Conservation (phyloP, 23 tunicate genomes). For the Clavelina lepadiformis region DNA sequence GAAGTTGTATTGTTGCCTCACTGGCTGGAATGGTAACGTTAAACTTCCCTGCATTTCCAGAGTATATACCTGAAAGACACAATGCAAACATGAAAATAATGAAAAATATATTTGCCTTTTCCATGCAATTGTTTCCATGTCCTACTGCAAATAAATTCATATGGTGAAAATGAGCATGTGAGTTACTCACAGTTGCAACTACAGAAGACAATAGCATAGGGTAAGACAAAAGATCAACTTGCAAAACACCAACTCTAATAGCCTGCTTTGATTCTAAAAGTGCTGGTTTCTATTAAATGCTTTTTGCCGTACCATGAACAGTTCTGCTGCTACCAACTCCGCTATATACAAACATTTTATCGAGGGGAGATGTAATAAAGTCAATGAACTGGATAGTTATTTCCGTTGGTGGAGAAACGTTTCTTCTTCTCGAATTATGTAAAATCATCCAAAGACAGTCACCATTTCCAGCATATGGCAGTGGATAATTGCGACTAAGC, state of each 20-base stretch:
- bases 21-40: slow-evolving; percentile 33
- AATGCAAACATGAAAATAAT: neutral
- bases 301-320: slow-evolving; percentile 34
- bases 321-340: slow-evolving; percentile 38
- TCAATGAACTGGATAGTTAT: slow-evolving; percentile 41
- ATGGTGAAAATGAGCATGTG: too few relatives aligned
- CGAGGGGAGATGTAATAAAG: slow-evolving; percentile 37
- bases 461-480: slow-evolving; percentile 60
- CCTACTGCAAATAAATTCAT: neutral
- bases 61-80: slow-evolving; percentile 25
- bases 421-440: too few relatives aligned
- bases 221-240: too few relatives aligned
- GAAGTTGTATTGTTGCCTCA: slow-evolving; percentile 37
- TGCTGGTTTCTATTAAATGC: neutral
- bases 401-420: neutral
- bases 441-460: slow-evolving; percentile 76
- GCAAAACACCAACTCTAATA: too few relatives aligned
- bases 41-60: slow-evolving; percentile 19
- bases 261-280: neutral
- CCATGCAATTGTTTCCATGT: neutral
- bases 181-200: too few relatives aligned
- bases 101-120: neutral
- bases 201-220: too few relatives aligned
- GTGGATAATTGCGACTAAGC: slow-evolving; percentile 64
- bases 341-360: slow-evolving; percentile 31